These are phyloP conservation scores for Dasyurus viverrinus DNA, from an alignment of 2,113 vertebrate genomes.

Conservation along the genomic window DNA sequence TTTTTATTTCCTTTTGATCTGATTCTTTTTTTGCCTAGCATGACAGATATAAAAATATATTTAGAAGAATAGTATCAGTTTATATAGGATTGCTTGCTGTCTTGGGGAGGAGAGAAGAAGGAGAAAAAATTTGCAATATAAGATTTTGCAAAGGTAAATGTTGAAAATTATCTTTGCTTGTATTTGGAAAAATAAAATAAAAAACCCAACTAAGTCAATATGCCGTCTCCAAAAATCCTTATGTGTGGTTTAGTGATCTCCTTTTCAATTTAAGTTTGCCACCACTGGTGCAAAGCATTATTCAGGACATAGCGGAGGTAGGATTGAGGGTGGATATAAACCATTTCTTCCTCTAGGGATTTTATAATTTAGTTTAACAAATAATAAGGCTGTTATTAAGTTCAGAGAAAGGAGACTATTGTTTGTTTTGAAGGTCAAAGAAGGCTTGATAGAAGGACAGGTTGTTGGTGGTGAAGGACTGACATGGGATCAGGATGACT, in stretches of 20 bases:
- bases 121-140: too few relatives aligned
- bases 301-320: not conserved
- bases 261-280: not conserved
- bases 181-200: too few relatives aligned
- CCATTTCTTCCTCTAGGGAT: not conserved
- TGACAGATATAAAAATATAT: too few relatives aligned
- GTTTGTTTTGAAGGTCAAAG: not conserved
- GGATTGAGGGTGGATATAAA: not conserved
- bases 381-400: not conserved
- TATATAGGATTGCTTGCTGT: too few relatives aligned
- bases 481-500: not conserved
- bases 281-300: not conserved
- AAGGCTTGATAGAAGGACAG: not conserved
- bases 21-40: too few relatives aligned
- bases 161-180: too few relatives aligned
- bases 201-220: not conserved
- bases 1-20: too few relatives aligned
- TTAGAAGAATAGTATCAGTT: too few relatives aligned
- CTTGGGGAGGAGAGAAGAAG: too few relatives aligned
- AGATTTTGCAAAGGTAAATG: too few relatives aligned
- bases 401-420: not conserved
- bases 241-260: not conserved
- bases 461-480: not conserved
- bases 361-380: not conserved
- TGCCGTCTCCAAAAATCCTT: not conserved